Conservation (phyloP, 1,140 invertebrate species). For the Dendroctonus valens region DNA sequence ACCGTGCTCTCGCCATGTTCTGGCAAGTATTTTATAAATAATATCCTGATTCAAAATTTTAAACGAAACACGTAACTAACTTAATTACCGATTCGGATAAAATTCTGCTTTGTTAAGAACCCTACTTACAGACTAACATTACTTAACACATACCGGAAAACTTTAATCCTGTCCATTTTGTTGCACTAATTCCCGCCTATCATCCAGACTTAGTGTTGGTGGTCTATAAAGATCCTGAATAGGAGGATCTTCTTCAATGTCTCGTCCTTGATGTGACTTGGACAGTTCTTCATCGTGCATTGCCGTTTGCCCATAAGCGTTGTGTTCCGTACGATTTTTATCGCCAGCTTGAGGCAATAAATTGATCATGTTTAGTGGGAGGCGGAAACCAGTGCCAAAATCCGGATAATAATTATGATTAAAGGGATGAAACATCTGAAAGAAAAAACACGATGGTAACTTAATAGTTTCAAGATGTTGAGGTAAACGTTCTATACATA, state of each 20-base stretch:
- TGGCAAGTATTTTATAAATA: background rate
- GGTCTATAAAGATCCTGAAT: constrained; percentile 57
- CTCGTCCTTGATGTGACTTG: constrained; percentile 58
- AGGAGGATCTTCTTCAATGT: constrained; percentile 58
- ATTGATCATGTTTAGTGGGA: constrained; percentile 81
- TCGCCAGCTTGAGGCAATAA: constrained; percentile 72
- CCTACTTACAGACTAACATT: background rate
- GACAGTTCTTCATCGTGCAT: constrained; percentile 61
- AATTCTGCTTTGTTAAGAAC: background rate
- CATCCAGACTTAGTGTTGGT: constrained; percentile 56
- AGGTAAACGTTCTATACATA: no score
- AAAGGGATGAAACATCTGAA: constrained; percentile 65
- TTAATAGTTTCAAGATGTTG: no score
- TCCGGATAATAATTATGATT: constrained; percentile 77
- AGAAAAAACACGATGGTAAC: constrained; percentile 39
- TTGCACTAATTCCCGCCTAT: constrained; percentile 59
- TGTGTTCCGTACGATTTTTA: constrained; percentile 59
- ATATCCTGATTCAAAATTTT: constrained; percentile 11
- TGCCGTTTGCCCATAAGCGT: constrained; percentile 51
- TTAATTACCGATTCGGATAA: constrained; percentile 5
- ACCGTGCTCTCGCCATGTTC: constrained; percentile 22
- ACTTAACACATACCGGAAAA: constrained; percentile 1
- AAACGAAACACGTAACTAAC: background rate
- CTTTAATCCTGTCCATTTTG: constrained; percentile 65
- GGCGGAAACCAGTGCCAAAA: constrained; percentile 73